Base-by-base conservation (phyloP, 2,888 invertebrate genomes). In the Drosophila colorata region DNA sequence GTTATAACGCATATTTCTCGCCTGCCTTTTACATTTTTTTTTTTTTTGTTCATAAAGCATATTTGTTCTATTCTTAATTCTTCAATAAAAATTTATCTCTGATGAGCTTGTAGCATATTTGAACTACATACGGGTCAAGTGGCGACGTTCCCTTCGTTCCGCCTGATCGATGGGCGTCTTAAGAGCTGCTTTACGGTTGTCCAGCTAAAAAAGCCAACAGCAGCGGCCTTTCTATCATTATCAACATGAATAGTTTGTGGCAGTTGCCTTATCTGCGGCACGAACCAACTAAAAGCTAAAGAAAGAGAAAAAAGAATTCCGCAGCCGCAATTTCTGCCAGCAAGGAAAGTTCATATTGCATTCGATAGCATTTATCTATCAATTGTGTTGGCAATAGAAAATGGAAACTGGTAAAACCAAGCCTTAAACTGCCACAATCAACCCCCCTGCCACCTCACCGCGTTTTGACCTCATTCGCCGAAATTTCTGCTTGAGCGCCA, bases 161-260 rank as follows among this genome's bases (percentile, higher is more conserved):
- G 56, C 31, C 31, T 67, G 74, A 78, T 74, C 73, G 74, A 74
- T 77, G 78, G 31, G 56, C 25, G 11, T 18, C 13, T 43, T 33
- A 43, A 51, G 37, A 66, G 43, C n/a, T 38, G 35, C 16, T 8
- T 18, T 47, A 37, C 9, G 3, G 25, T n/a, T 31, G 20, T 13
- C 48, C 40, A 33, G 37, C 20, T 35, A 1, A 41, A 43, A 37
- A 51, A 28, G 14, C 2, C 7, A 28, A 7, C 18, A 20, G 20
- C 20, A 20, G 38, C 9, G 20, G 18, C 0, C 14, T 40, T 38
- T 46, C 6, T 20, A 11, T 9, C 13, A 43, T 67, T 68, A 51
- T 52, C 53, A 20, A 37, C n/a, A 14, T 23, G n/a, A 20, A 47
- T 41, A 48, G 38, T 13, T 35, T 28, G 3, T 35, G 47, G 18